Conservation (phyloP, 2,888 invertebrate species). For the Agriotes lineatus region DNA sequence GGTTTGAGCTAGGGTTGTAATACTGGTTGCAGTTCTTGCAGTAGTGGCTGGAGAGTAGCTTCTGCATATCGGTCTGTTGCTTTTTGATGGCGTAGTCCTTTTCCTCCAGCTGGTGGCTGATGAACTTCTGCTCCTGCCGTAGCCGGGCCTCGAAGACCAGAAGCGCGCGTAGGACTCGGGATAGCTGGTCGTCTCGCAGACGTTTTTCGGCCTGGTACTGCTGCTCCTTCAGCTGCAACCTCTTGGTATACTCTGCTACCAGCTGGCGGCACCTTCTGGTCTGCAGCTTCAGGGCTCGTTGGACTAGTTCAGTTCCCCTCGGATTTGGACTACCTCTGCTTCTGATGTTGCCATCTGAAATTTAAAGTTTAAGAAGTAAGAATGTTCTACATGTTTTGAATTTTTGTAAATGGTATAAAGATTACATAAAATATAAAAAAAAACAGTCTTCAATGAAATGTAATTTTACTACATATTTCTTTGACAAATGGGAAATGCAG, state of each 20-base stretch:
- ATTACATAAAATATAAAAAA: too few species aligned
- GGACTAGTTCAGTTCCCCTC: constrained; percentile 76
- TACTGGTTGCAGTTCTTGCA: constrained; percentile 65
- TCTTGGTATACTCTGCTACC: constrained; percentile 74
- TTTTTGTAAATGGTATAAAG: too few species aligned
- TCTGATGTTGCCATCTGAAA: constrained; percentile 77
- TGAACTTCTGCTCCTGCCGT: constrained; percentile 79
- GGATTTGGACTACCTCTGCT: constrained; percentile 70
- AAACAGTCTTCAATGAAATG: too few species aligned
- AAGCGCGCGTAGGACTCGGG: constrained; percentile 77
- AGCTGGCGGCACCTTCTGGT: constrained; percentile 77
- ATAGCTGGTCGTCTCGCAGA: constrained; percentile 78
- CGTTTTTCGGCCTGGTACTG: constrained; percentile 73
- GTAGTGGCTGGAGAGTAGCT: constrained; percentile 70
- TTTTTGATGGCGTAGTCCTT: constrained; percentile 79
- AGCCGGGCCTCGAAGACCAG: constrained; percentile 80
- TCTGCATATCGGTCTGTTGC: constrained; percentile 78
- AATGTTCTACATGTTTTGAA: too few species aligned
- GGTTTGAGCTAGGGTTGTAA: constrained; percentile 56
- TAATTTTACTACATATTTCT: too few species aligned
- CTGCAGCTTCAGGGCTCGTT: constrained; percentile 75
- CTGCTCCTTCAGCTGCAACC: constrained; percentile 72
- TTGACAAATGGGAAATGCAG: too few species aligned
- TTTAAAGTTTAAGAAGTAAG: too few species aligned
- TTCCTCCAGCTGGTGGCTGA: constrained; percentile 76